Base-by-base conservation (phyloP, 2,797 vertebrate species). In the Crocidura indochinensis region DNA sequence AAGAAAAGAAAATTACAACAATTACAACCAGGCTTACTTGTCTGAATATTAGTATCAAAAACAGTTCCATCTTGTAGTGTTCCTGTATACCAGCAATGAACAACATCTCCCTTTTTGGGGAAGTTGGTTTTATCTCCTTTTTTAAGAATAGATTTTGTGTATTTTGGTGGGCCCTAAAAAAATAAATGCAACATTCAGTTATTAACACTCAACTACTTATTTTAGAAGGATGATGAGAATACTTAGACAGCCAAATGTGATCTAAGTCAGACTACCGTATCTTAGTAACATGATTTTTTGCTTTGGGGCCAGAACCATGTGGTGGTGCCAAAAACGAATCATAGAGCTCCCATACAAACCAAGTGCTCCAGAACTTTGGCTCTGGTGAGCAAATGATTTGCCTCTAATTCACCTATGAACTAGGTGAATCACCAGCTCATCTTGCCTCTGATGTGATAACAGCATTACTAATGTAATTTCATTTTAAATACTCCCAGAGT, bases 71-170 rank as follows among this genome's bases (percentile, higher is more conserved):
- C 99, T 96, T 99, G 99, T 77, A 99, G 96, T 0, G 98, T 98
- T 0, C 99, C 99, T 0, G 99, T 99, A 95, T 99, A 99, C 99
- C 99, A 99, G 98, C 99, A 99, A 85, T 99, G 98, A 89, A 99
- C 99, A 0, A 97, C 98, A 29, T 99, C 99, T 0, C 99, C 99
- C 94, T 99, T 99, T 97, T 99, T 99, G 0, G 99, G 99, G 84
- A 99, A 99, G 98, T 99, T 99, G 49, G 97, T 96, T 97, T 99
- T 99, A 96, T 99, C 99, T 0, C 99, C 99, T 94, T 99, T 99
- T 97, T 99, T 99, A 68, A 99, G 94, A 80, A 99, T 96, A 0
- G 98, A 97, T 96, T 99, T 99, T 4, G 96, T 98, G 51, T 98
- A 99, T 95, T 98, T 99, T 0, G 99, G 99, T 0, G 99, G 99